These are phyloP conservation scores for Drosophila falleni DNA, from an alignment of 2,888 invertebrate genomes.

Conservation along the genomic window DNA sequence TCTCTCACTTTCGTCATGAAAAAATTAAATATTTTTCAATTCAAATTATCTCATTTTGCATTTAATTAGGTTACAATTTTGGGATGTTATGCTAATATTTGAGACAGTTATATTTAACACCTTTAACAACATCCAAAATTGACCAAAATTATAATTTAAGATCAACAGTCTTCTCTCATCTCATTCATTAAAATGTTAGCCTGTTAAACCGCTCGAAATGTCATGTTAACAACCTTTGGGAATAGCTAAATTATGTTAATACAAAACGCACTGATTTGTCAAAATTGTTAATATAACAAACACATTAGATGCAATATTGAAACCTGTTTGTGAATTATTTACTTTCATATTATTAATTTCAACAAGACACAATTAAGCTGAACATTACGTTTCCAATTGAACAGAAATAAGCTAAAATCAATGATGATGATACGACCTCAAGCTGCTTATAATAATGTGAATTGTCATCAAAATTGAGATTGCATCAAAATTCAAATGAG, in stretches of 20 bases:
- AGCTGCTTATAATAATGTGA: slow-evolving; percentile 10
- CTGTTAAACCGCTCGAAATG: neutral
- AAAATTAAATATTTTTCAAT: neutral
- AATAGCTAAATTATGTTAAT: slow-evolving; percentile 15
- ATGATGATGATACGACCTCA: neutral
- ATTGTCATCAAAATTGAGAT: slow-evolving; percentile 14
- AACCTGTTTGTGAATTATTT: slow-evolving; percentile 11
- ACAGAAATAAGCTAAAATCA: slow-evolving; percentile 9
- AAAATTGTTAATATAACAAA: slow-evolving; percentile 1
- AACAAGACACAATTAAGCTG: neutral
- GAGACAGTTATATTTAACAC: too few relatives aligned
- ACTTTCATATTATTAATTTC: neutral
- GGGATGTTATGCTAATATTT: neutral
- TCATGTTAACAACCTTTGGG: slow-evolving; percentile 8
- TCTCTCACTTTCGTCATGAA: neutral
- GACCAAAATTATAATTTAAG: neutral
- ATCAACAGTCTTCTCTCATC: neutral
- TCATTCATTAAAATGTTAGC: neutral
- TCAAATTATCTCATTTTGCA: neutral
- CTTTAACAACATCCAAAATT: neutral
- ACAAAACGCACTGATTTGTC: neutral
- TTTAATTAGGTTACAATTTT: neutral
- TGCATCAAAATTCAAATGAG: slow-evolving; percentile 14
- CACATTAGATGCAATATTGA: neutral
- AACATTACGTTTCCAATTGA: neutral